Base-by-base conservation (phyloP, 2,888 invertebrate species). In the Amphipyra tragopoginis region DNA sequence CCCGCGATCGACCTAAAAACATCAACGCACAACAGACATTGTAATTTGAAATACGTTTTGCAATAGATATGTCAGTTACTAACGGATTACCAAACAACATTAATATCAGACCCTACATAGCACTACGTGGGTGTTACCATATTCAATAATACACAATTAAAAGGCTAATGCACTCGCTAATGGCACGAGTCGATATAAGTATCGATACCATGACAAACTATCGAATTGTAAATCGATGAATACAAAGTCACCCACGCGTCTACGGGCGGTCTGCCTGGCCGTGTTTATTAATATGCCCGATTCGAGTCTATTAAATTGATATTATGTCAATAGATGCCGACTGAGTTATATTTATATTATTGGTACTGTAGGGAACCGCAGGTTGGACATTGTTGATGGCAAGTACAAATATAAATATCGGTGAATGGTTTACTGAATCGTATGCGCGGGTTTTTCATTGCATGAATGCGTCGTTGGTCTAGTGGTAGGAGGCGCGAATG, bases 101-200 rank as follows among this genome's bases (percentile, higher is more conserved):
- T 77, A 81, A 63, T 64, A 70, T 72, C 67, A 73, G 65, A 61
- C 75, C 80, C 72, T 65, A 75, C 66, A 74, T 69, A 78, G 70
- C 11, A 59, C 48, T 59, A 39, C 81, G 88, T 88, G 85, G 89
- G 89, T 83, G 87, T 83, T 78, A 82, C 78, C 80, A 72, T 79
- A 79, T 72, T 69, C 75, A 74, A 80, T 81, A 86, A 86, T 83
- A 83, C 85, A 88, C 90, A 89, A 90, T 90, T 89, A 90, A 88
- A 89, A 90, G 87, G 87, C 81, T 87, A 87, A 87, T 86, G 86
- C 86, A 85, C 87, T 84, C 82, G 75, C 81, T 84, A 84, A 85
- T 84, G 78, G 77, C 71, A 62, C 51, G 71, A 60, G 40, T 77
- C 73, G 77, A 75, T 74, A 79, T 74, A 72, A 77, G 65, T 74